Base-by-base conservation (phyloP, 1,140 invertebrate genomes). In the Holcopasites calliopsidis region DNA sequence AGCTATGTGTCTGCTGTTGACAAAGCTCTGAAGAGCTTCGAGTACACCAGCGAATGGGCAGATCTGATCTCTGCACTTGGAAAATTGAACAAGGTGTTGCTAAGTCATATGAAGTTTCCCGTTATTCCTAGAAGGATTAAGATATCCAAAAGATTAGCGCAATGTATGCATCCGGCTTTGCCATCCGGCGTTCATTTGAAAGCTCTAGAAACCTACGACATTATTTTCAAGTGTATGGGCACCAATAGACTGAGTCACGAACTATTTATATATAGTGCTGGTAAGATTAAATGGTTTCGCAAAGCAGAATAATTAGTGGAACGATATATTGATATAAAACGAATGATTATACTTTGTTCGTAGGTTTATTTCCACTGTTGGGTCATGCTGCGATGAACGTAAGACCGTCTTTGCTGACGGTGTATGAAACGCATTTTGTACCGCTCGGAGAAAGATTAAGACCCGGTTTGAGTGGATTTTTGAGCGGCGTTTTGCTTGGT, bases 41-140 rank as follows among this genome's bases (percentile, higher is more conserved):
- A 98, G 87, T 97, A 96, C 84, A 97, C 97, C 26, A 97, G 96
- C 86, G 98, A 98, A 94, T 99, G 98, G 97, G 96, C 97, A 75
- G 98, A 99, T 92, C 92, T 99, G 31, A 98, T 99, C 83, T 96
- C 97, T 64, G 97, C 97, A 26, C 90, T 99, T 54, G 96, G 95
- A 76, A 99, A 98, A 93, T 92, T 99, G 21, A 97, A 97, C 88
- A 98, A 98, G 93, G 97, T 97, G 23, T 92, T 95, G 71, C 88
- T 93, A 58, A 94, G 92, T 87, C 95, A 97, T 93, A 94, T 94
- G 81, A 97, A 97, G 90, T 98, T 95, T 91, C 95, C 95, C 72
- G 95, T 98, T n/a, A 97, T 99, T 85, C 98, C 98, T 38, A 94
- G 97, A 80, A 92, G 96, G 79, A 96, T 98, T 72, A 97, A 97